These are phyloP conservation scores for Osmerus eperlanus DNA, from an alignment of 2,113 vertebrate genomes.

Conservation along the genomic window DNA sequence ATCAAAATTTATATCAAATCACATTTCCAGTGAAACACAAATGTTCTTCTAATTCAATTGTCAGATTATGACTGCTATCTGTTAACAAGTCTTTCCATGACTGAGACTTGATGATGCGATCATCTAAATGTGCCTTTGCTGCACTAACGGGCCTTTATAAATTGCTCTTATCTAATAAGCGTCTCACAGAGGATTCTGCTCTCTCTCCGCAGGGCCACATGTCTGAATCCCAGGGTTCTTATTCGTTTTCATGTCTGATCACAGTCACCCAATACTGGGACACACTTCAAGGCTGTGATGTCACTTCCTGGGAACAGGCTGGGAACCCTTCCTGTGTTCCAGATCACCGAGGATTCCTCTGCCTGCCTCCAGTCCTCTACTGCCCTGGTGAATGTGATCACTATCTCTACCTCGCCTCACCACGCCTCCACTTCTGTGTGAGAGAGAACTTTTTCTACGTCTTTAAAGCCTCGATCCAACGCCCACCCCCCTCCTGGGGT, in stretches of 20 bases:
- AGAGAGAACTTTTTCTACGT: too few relatives aligned
- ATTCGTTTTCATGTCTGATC: slow-evolving; percentile 39
- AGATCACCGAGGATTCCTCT: too few relatives aligned
- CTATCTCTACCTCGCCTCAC: too few relatives aligned
- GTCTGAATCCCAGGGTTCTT: slow-evolving; percentile 6
- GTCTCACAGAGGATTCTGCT: slow-evolving; percentile 51
- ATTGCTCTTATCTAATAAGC: slow-evolving; percentile 62
- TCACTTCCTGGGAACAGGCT: too few relatives aligned
- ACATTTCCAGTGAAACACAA: not conserved
- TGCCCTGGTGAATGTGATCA: too few relatives aligned
- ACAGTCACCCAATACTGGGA: slow-evolving; percentile 25
- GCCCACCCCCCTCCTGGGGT: too few relatives aligned
- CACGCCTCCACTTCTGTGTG: too few relatives aligned
- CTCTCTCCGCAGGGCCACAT: slow-evolving; percentile 41
- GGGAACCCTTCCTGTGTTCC: too few relatives aligned
- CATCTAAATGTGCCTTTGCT: slow-evolving; percentile 15
- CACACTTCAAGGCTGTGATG: too few relatives aligned
- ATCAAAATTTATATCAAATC: not conserved
- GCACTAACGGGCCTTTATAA: slow-evolving; percentile 46
- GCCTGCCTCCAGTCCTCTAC: too few relatives aligned
- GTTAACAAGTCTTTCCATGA: not conserved
- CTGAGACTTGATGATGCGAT: slow-evolving; percentile 1
- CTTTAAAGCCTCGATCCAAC: too few relatives aligned
- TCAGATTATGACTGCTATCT: not conserved
- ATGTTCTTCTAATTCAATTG: not conserved